phyloP scores from a whole-genome alignment of 2,888 invertebrate genomes.

The Camponotus fellah region DNA sequence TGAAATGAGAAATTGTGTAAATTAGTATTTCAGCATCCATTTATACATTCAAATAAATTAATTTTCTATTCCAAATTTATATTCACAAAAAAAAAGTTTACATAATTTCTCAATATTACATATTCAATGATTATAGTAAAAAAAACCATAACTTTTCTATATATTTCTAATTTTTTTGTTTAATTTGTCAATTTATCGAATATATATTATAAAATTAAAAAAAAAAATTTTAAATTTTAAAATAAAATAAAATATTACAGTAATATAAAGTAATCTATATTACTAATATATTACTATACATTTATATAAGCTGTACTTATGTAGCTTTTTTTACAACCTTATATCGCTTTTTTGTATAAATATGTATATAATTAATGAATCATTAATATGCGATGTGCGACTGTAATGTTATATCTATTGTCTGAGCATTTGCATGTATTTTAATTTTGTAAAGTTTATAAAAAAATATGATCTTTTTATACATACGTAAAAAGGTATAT shows the following conservation, averaged over 20 bases:
- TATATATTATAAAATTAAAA: no score
- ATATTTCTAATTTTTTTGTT: not conserved
- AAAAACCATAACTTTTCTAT: not conserved
- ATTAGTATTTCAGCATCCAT: not conserved
- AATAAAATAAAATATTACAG: not conserved
- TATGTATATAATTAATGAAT: constrained; percentile 50
- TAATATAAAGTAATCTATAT: not conserved
- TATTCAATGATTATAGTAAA: not conserved
- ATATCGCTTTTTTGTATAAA: constrained; percentile 42
- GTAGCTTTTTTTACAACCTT: not conserved
- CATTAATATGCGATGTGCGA: not conserved
- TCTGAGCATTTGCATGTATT: not conserved
- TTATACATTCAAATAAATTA: not conserved
- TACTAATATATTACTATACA: not conserved
- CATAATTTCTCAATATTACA: not conserved
- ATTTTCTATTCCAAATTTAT: not conserved
- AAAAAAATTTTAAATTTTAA: no score
- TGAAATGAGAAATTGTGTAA: not conserved
- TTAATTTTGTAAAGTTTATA: not conserved
- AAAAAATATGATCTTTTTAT: not conserved
- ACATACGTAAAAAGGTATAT: not conserved
- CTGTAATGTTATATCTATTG: not conserved
- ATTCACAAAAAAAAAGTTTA: not conserved
- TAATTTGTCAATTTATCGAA: constrained; percentile 15
- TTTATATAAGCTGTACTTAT: not conserved